A percentile compares a stretch with the other conserved stretches of the same genome.
phyloP scores from a whole-genome alignment of 1,140 invertebrate species.

The Drosophila littoralis region DNA sequence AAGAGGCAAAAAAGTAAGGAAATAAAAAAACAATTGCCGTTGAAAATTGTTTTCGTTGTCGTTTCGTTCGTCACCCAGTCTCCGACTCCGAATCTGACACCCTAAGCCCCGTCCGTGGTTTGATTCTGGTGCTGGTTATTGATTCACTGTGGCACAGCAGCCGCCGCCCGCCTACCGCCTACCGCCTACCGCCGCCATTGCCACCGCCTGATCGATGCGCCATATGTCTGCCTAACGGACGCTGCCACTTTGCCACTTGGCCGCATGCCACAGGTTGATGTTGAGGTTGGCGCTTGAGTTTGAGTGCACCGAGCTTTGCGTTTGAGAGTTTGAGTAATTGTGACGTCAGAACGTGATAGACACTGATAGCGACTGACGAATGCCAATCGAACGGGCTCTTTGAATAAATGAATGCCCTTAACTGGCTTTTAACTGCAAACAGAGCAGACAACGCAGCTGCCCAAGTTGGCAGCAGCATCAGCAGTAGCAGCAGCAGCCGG shows the following conservation, averaged over 20 bases:
- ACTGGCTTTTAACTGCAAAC: slow-evolving; percentile 18
- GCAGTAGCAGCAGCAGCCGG: not conserved
- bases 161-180: too few species aligned
- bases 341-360: not conserved
- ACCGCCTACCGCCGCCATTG: too few species aligned
- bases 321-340: slow-evolving; percentile 2
- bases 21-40: slow-evolving; percentile 54
- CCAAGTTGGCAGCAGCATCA: not conserved
- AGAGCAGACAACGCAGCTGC: slow-evolving; percentile 1
- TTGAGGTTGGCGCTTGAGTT: slow-evolving; percentile 8
- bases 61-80: not conserved
- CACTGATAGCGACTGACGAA: slow-evolving; percentile 20
- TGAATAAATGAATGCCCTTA: slow-evolving; percentile 7
- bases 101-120: not conserved
- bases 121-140: slow-evolving; percentile 8
- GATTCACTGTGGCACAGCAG: slow-evolving; percentile 1
- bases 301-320: not conserved
- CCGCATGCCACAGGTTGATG: slow-evolving; percentile 48
- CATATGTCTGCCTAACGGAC: slow-evolving; percentile 39
- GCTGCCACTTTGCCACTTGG: slow-evolving; percentile 15
- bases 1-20: not conserved
- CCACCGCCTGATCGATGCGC: slow-evolving; percentile 36
- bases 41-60: slow-evolving; percentile 52
- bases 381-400: slow-evolving; percentile 18
- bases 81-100: not conserved